Evolutionary conservation across 1,140 invertebrate genomes (phyloP).

Genomic region (Ectropis grisescens): DNA sequence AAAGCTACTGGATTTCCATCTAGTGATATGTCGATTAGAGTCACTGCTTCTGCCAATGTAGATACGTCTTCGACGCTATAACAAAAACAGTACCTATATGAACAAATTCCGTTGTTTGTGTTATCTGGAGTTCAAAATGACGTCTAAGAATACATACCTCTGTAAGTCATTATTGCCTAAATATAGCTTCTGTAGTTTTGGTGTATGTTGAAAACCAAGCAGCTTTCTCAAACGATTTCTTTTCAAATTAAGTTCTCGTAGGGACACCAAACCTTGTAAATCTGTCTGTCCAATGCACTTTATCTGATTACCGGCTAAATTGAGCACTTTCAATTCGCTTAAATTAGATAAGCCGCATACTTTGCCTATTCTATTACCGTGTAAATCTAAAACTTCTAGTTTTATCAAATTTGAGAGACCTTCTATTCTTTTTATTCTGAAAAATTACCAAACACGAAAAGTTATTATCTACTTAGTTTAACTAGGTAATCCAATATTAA

Average conservation of each 20-base stretch:
- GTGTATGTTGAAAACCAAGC: slow-evolving; percentile 83
- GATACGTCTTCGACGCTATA: slow-evolving; percentile 86
- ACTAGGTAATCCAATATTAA: no score
- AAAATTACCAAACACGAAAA: no score
- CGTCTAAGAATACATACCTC: no score
- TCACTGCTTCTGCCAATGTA: slow-evolving; percentile 79
- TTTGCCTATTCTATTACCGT: slow-evolving; percentile 87
- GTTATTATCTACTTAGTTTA: no score
- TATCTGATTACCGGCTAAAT: slow-evolving; percentile 92
- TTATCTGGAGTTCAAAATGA: no score
- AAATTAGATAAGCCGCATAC: slow-evolving; percentile 69
- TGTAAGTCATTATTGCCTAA: slow-evolving; percentile 89
- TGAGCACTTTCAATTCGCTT: slow-evolving; percentile 87
- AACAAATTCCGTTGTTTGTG: no score
- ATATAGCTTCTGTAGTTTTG: slow-evolving; percentile 86
- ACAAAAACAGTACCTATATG: slow-evolving; percentile 19
- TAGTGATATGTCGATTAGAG: slow-evolving; percentile 85
- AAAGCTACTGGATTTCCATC: slow-evolving; percentile 88
- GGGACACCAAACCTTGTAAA: slow-evolving; percentile 79
- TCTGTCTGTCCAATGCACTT: slow-evolving; percentile 79
- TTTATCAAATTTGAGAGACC: slow-evolving; percentile 79
- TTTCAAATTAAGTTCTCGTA: slow-evolving; percentile 90
- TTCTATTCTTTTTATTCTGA: slow-evolving; percentile 81
- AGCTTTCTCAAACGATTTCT: slow-evolving; percentile 86
- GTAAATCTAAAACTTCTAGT: slow-evolving; percentile 91